Base-by-base conservation (phyloP, 2,113 vertebrate genomes). In the Uria aalge region DNA sequence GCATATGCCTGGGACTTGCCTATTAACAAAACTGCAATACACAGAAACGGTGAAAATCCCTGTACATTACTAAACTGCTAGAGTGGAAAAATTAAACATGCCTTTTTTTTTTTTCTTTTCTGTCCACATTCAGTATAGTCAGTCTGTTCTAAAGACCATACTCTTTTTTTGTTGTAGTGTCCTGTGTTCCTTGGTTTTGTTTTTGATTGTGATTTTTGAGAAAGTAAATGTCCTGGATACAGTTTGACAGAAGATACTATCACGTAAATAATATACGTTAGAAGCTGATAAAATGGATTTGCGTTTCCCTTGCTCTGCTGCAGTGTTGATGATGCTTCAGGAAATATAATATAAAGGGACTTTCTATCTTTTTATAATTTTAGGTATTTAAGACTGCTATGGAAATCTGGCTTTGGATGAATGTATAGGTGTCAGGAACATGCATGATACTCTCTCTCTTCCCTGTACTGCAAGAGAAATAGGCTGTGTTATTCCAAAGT, bases 11-110 rank as follows among this genome's bases (percentile, higher is more conserved):
- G 78, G 66, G 72, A 90, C 38, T 77, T 95, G 56, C 45, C 81
- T 96, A 56, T 96, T 92, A 96, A 41, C 90, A 96, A 92, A 96
- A 93, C 56, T 89, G 90, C 91, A 96, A 74, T 94, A 81, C 84
- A 59, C 59, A 67, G 75, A 85, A 96, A 85, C 15, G 66, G 22
- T 85, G 50, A 82, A 45, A 96, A 97, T 95, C 88, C 71, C 78
- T 84, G 56, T 82, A 34, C 41, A 13, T 93, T 85, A 83, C 82
- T 93, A 82, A 94, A 84, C 64, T 95, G 66, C 64, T 88, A 50
- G 71, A 96, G 63, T 87, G 34, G 60, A 93, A 91, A 94, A 94
- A 88, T 63, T 90, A 86, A 94, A 50, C 27, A 6, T 38, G 30
- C 12, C 12, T 59, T 48, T 76, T 92, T 72, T 77, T 84, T 62